phyloP scores from a whole-genome alignment of 2,113 vertebrate species.

The Thomomys bottae region DNA sequence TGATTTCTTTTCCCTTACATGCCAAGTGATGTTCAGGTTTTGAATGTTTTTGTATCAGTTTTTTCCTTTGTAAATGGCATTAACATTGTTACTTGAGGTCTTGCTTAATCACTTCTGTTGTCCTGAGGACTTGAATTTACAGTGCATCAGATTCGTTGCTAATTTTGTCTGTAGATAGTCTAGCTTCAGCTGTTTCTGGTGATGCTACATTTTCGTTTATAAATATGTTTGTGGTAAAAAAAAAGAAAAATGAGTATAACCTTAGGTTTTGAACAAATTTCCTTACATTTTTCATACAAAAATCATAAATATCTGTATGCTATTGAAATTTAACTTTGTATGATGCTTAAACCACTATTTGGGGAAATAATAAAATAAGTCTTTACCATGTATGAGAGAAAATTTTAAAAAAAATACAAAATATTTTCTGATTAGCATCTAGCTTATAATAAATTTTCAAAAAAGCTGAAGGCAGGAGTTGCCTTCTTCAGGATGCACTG shows the following conservation, averaged over 20 bases:
- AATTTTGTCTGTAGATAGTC: constrained; percentile 98
- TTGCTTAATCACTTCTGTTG: constrained; percentile 88
- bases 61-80: constrained; percentile 90
- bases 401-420: constrained; percentile 89
- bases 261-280: constrained; percentile 95
- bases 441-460: constrained; percentile 88
- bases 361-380: constrained; percentile 91
- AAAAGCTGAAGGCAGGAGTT: constrained; percentile 85
- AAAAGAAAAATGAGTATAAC: constrained; percentile 92
- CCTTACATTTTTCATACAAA: constrained; percentile 93
- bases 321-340: constrained; percentile 96
- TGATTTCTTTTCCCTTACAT: constrained; percentile 89
- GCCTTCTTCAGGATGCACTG: constrained; percentile 92
- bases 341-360: constrained; percentile 95
- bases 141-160: constrained; percentile 95
- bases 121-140: constrained; percentile 95
- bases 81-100: constrained; percentile 91
- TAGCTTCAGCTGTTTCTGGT: constrained; percentile 96
- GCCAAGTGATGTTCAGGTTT: constrained; percentile 90
- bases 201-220: constrained; percentile 92
- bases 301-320: constrained; percentile 95
- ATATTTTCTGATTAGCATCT: constrained; percentile 91
- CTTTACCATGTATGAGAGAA: constrained; percentile 90
- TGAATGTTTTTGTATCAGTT: constrained; percentile 89
- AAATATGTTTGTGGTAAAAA: constrained; percentile 97